Conservation (phyloP, 2,113 vertebrate genomes). For the Etia nguti region DNA sequence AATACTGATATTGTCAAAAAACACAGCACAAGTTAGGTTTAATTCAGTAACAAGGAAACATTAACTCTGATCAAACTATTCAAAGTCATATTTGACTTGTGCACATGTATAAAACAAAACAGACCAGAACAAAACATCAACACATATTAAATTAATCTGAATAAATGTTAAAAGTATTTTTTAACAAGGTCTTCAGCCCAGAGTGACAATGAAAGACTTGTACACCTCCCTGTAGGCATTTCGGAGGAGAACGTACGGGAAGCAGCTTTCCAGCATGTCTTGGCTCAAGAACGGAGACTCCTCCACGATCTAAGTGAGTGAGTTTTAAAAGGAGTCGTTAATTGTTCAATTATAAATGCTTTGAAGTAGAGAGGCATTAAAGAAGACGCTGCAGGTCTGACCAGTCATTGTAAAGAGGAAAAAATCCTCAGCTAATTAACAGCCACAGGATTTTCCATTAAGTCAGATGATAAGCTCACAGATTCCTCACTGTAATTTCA, state of each 20-base stretch:
- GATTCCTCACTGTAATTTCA: background rate
- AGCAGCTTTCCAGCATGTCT: slow-evolving; percentile 90
- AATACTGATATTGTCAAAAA: background rate
- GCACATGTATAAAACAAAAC: background rate
- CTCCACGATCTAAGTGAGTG: slow-evolving; percentile 79
- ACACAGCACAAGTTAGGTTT: background rate
- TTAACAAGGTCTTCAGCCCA: slow-evolving; percentile 46
- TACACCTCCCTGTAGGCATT: slow-evolving; percentile 89
- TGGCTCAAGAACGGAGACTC: slow-evolving; percentile 85
- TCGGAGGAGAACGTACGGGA: slow-evolving; percentile 87
- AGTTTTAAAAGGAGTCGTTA: background rate
- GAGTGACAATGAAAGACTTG: slow-evolving; percentile 63
- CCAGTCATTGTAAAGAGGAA: background rate
- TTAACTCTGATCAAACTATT: background rate
- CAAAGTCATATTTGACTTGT: background rate
- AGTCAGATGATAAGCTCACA: background rate
- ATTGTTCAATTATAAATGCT: background rate
- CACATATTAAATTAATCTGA: background rate
- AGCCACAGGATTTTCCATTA: background rate
- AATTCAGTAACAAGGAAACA: background rate
- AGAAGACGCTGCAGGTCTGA: background rate
- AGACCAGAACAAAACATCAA: background rate
- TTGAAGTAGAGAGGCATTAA: background rate
- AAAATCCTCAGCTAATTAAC: background rate
- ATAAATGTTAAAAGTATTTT: background rate